phyloP scores from a whole-genome alignment of 2,888 invertebrate genomes.

The Oligia fasciuncula region DNA sequence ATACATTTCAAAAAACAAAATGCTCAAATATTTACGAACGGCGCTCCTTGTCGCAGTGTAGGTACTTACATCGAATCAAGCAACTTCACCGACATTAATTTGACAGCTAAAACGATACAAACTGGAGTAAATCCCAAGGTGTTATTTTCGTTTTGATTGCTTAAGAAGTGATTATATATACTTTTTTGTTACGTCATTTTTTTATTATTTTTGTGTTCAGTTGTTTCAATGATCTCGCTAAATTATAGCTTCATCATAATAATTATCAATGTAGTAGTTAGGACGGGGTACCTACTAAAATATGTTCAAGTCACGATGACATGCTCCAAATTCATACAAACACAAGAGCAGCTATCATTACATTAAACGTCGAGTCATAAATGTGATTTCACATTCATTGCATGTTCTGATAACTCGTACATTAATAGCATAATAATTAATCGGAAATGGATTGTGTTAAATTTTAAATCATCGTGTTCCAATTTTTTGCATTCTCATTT shows the following conservation, averaged over 20 bases:
- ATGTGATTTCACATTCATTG: conserved; percentile 44
- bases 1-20: no score
- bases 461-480: conserved; percentile 36
- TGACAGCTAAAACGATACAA: background rate
- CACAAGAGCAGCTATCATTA: conserved; percentile 24
- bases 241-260: background rate
- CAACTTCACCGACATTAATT: background rate
- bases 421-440: conserved; percentile 38
- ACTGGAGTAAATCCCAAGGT: background rate
- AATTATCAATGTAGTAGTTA: background rate
- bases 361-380: conserved; percentile 23
- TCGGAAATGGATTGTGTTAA: conserved; percentile 44
- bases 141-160: background rate
- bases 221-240: background rate
- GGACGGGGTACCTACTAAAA: background rate
- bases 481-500: conserved; percentile 41
- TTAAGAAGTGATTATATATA: background rate
- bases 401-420: conserved; percentile 34
- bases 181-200: background rate
- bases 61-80: no score
- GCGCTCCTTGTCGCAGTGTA: no score
- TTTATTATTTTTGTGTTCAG: background rate
- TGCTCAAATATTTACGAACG: no score
- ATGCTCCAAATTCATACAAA: conserved; percentile 13
- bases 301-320: conserved; percentile 17